A percentile compares a stretch with the other conserved stretches of the same genome.
phyloP scores from a whole-genome alignment of 2,797 vertebrate genomes.

The Urophycis tenuis region DNA sequence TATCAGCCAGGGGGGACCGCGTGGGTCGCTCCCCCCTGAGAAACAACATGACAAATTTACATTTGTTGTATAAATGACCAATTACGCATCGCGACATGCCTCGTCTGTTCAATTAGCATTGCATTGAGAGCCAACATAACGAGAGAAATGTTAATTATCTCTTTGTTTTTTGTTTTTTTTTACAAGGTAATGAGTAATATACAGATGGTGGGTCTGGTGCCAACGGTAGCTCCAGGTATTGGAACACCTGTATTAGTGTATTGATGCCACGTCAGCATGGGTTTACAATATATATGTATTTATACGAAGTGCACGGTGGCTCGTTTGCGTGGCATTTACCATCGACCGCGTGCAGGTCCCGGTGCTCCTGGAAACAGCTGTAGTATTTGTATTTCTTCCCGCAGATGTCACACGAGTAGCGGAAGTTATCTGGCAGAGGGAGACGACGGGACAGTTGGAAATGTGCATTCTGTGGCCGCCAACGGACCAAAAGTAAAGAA shows the following conservation, averaged over 20 bases:
- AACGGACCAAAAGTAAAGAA: background rate
- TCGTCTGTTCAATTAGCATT: background rate
- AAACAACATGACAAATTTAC: background rate
- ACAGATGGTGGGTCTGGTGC: too few species aligned
- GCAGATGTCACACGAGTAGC: conserved; percentile 98
- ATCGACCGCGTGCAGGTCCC: conserved; percentile 95
- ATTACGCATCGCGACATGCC: background rate
- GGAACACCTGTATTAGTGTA: background rate
- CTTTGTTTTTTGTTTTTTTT: too few species aligned
- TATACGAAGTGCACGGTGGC: background rate
- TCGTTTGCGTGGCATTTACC: conserved; percentile 68
- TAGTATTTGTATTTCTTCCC: conserved; percentile 99
- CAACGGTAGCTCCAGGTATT: too few species aligned
- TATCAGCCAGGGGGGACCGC: background rate
- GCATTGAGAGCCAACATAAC: too few species aligned
- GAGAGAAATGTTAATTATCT: too few species aligned
- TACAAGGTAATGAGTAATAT: too few species aligned
- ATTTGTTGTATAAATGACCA: background rate
- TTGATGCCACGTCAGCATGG: background rate
- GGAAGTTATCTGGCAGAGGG: conserved; percentile 84
- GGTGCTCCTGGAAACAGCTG: conserved; percentile 98
- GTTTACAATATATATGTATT: background rate
- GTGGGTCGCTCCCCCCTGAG: too few species aligned
- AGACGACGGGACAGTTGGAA: conserved; percentile 16
- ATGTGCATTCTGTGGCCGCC: background rate